These are phyloP conservation scores for Gallinago paraguaiae DNA, from an alignment of 2,113 vertebrate species.

Conservation along the genomic window DNA sequence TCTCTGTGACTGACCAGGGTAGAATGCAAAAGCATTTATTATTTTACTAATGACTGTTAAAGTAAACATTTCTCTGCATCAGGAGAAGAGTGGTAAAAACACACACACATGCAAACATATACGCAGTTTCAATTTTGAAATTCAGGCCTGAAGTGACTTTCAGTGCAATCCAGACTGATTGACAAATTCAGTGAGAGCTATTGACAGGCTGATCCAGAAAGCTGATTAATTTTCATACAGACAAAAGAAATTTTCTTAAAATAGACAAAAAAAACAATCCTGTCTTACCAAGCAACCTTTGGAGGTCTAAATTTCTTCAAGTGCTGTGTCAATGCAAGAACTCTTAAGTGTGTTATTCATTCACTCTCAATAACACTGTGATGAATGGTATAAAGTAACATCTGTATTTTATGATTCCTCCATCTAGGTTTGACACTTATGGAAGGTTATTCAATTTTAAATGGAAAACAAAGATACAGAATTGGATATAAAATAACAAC, in stretches of 20 bases:
- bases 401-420: not conserved
- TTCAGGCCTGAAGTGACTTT: not conserved
- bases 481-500: not conserved
- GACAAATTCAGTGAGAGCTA: not conserved
- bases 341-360: not conserved
- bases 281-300: not conserved
- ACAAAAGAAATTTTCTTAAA: not conserved
- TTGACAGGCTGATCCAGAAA: not conserved
- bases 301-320: not conserved
- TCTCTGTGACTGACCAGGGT: not conserved
- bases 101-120: not conserved
- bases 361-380: not conserved
- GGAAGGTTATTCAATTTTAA: conserved; percentile 7
- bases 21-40: not conserved
- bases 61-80: not conserved
- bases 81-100: not conserved
- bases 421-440: not conserved
- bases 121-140: not conserved
- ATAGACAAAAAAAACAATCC: not conserved
- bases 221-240: not conserved
- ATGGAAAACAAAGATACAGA: not conserved
- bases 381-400: not conserved
- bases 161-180: not conserved
- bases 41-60: not conserved
- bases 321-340: not conserved